These are phyloP conservation scores for Psettodes erumei DNA, from an alignment of 2,113 vertebrate species.

Conservation along the genomic window DNA sequence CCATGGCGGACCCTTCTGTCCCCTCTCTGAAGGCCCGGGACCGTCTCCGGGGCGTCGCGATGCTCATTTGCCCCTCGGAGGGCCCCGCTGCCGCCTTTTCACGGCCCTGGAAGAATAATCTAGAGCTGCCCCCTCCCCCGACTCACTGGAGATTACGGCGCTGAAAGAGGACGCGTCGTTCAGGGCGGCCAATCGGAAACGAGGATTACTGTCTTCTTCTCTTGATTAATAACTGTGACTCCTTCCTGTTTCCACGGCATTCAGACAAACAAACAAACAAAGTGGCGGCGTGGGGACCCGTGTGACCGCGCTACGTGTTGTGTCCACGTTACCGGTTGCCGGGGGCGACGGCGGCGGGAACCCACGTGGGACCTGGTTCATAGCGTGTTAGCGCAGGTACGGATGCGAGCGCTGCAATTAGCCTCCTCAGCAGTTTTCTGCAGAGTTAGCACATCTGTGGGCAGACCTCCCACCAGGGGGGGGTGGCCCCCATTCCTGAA, in stretches of 20 bases:
- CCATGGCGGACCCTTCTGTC: constrained; percentile 15
- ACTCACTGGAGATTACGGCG: constrained; percentile 67
- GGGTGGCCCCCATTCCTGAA: constrained; percentile 64
- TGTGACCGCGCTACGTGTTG: too few relatives aligned
- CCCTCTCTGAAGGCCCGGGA: constrained; percentile 20
- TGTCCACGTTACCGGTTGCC: too few relatives aligned
- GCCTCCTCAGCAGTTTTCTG: constrained; percentile 8
- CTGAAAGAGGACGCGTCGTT: constrained; percentile 70
- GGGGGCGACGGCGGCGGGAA: too few relatives aligned
- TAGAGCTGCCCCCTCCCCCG: constrained; percentile 66
- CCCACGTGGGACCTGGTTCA: too few relatives aligned
- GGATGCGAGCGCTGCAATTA: too few relatives aligned
- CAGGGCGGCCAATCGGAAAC: constrained; percentile 61
- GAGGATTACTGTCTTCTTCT: too few relatives aligned
- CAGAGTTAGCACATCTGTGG: constrained; percentile 55
- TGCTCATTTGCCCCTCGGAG: constrained; percentile 74
- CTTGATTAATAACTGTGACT: too few relatives aligned
- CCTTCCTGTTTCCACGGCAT: too few relatives aligned
- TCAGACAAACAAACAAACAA: too few relatives aligned
- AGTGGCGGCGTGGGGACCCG: too few relatives aligned
- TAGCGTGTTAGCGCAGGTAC: too few relatives aligned
- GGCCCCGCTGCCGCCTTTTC: constrained; percentile 71
- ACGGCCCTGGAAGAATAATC: constrained; percentile 71
- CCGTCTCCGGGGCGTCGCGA: constrained; percentile 44
- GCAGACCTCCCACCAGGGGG: constrained; percentile 67